Conservation (phyloP, 2,888 invertebrate genomes). For the Halocaridina rubra region DNA sequence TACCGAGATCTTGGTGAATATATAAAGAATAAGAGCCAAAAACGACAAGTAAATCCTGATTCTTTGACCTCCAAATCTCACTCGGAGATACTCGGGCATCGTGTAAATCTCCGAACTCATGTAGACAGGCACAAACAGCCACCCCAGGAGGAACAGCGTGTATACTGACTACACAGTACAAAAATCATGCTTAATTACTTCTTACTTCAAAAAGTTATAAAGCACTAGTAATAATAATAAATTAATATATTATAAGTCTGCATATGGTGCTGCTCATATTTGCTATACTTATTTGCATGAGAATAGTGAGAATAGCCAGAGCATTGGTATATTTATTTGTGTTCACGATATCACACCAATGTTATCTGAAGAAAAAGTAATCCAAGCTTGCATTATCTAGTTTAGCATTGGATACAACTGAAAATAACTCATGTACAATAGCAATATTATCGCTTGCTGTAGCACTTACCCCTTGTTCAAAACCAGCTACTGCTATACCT, state of each 20-base stretch:
- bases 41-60: conserved; percentile 70
- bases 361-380: no score
- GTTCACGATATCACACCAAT: no score
- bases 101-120: conserved; percentile 66
- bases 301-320: no score
- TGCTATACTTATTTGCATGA: no score
- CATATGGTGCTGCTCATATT: no score
- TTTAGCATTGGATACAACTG: no score
- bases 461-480: conserved; percentile 69
- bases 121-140: conserved; percentile 73
- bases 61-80: conserved; percentile 70
- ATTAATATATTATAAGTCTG: no score
- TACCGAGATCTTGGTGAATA: conserved; percentile 71
- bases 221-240: not conserved
- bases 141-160: conserved; percentile 70
- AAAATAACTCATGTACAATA: no score
- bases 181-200: no score
- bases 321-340: no score
- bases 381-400: no score
- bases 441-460: no score
- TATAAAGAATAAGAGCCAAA: conserved; percentile 69
- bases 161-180: conserved; percentile 70
- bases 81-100: conserved; percentile 57
- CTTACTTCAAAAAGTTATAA: not conserved
- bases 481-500: conserved; percentile 69